phyloP scores from a whole-genome alignment of 2,797 vertebrate species.

The Pseudopleuronectes americanus region DNA sequence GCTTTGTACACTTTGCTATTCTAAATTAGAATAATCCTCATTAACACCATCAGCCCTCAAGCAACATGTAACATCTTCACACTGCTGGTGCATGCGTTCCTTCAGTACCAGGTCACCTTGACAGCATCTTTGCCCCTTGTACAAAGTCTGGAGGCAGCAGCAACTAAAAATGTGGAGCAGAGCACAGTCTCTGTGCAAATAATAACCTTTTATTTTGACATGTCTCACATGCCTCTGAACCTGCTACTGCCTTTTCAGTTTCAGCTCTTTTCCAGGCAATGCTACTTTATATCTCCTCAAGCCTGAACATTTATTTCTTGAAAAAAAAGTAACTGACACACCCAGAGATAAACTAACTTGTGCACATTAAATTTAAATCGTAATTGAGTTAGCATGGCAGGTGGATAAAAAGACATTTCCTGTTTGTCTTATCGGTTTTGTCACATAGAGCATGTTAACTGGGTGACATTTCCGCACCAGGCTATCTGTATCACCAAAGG shows the following conservation, averaged over 20 bases:
- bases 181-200: slow-evolving; percentile 47
- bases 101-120: slow-evolving; percentile 67
- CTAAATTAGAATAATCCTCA: slow-evolving; percentile 27
- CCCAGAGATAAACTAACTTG: slow-evolving; percentile 1
- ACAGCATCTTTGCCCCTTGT: slow-evolving; percentile 69
- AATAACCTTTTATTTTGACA: slow-evolving; percentile 63
- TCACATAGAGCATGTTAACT: slow-evolving; percentile 77
- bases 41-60: slow-evolving; percentile 32
- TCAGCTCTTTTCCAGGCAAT: slow-evolving; percentile 2
- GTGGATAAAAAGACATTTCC: slow-evolving; percentile 78
- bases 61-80: slow-evolving; percentile 42
- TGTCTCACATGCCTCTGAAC: slow-evolving; percentile 43
- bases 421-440: slow-evolving; percentile 75
- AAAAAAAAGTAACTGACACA: slow-evolving; percentile 3
- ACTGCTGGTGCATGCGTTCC: slow-evolving; percentile 17
- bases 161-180: slow-evolving; percentile 35
- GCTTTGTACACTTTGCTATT: slow-evolving; percentile 29
- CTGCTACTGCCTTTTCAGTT: slow-evolving; percentile 16
- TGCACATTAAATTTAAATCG: slow-evolving; percentile 67
- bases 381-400: slow-evolving; percentile 74
- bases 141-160: slow-evolving; percentile 66
- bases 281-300: slow-evolving; percentile 17
- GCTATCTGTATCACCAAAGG: slow-evolving; percentile 64
- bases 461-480: slow-evolving; percentile 65
- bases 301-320: slow-evolving; percentile 34